phyloP scores from a whole-genome alignment of 1,140 invertebrate species.

The Drosophila seguyi region DNA sequence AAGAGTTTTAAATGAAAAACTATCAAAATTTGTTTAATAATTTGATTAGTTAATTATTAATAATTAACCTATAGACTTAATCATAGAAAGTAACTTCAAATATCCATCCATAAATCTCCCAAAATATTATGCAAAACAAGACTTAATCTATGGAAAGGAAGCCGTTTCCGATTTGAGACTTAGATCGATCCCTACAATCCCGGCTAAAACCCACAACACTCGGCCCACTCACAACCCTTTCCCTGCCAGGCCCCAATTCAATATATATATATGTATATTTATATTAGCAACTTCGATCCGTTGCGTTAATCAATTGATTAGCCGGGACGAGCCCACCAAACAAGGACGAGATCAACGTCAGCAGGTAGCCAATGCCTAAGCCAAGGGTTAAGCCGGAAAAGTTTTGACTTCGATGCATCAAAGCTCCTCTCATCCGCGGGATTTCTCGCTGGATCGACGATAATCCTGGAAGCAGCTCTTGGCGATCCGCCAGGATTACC shows the following conservation, averaged over 20 bases:
- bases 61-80: not conserved
- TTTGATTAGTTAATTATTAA: not conserved
- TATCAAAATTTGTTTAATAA: not conserved
- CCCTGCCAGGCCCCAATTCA: conserved; percentile 16
- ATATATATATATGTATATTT: not conserved
- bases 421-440: conserved; percentile 47
- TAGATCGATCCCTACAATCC: conserved; percentile 16
- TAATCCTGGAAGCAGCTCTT: conserved; percentile 23
- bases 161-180: too few relatives aligned
- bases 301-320: conserved; percentile 58
- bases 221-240: conserved; percentile 2
- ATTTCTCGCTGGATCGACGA: conserved; percentile 39
- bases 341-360: conserved; percentile 19
- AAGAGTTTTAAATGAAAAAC: not conserved
- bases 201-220: conserved; percentile 15
- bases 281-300: conserved; percentile 8
- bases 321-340: conserved; percentile 50
- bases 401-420: conserved; percentile 50
- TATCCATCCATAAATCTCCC: conserved; percentile 13
- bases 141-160: conserved; percentile 37
- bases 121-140: conserved; percentile 29
- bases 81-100: not conserved
- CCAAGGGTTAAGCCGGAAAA: conserved; percentile 49
- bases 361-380: conserved; percentile 41
- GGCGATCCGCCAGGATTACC: conserved; percentile 26